Evolutionary conservation across 1,140 invertebrate species (phyloP).

Genomic region (Tribolium castaneum): DNA sequence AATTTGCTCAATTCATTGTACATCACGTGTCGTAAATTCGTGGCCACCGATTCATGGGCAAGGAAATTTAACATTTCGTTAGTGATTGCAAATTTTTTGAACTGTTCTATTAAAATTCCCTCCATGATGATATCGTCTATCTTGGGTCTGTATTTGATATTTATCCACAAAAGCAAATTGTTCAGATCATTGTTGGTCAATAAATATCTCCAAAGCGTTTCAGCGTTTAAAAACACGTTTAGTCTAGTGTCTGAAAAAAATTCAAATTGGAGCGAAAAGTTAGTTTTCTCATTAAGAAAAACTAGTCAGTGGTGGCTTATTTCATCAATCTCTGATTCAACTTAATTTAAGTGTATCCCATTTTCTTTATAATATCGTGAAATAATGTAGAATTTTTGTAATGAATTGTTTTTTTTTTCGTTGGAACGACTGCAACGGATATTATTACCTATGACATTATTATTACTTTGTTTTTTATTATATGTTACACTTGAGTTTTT

Average conservation of each 20-base stretch:
- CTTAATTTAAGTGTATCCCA: no score
- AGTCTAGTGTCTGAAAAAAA: conserved; percentile 66
- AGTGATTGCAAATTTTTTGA: conserved; percentile 69
- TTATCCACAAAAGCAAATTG: conserved; percentile 68
- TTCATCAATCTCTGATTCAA: no score
- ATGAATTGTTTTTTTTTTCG: no score
- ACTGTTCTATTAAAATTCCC: conserved; percentile 65
- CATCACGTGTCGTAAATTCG: conserved; percentile 43
- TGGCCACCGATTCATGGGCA: conserved; percentile 10
- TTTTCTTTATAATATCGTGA: no score
- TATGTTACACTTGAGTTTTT: no score
- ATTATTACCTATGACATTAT: no score
- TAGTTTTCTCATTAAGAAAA: neutral
- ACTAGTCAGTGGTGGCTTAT: no score
- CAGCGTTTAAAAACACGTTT: conserved; percentile 64
- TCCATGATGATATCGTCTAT: conserved; percentile 64
- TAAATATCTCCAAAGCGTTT: conserved; percentile 67
- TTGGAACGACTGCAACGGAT: no score
- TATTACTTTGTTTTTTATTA: no score
- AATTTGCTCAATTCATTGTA: conserved; percentile 67
- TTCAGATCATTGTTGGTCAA: conserved; percentile 66
- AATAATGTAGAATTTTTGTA: no score
- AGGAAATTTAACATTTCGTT: conserved; percentile 68
- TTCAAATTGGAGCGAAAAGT: neutral
- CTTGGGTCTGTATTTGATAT: conserved; percentile 64